Evolutionary conservation across 37 sponge, comb jelly and placozoan genomes (phyloP).

Genomic region (Halichondria panicea): DNA sequence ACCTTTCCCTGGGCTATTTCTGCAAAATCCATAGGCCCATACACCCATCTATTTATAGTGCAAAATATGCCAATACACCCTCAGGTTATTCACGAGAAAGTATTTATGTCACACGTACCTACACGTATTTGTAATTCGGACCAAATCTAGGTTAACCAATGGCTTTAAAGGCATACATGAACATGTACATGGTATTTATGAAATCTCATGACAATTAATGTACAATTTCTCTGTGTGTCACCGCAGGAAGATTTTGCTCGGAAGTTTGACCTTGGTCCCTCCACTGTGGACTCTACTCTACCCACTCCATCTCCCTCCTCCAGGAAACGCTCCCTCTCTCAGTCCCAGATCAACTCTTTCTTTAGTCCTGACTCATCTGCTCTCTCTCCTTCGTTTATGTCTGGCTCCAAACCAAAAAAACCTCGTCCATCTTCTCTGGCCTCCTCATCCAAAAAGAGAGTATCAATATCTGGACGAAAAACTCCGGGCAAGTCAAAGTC

Average conservation of each 20-base stretch:
- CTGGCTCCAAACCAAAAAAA: constrained; percentile 17
- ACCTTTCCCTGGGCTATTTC: no score
- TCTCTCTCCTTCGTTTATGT: neutral
- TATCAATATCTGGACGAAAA: neutral
- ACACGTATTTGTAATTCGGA: no score
- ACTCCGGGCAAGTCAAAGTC: neutral
- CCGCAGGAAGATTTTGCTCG: constrained; percentile 55
- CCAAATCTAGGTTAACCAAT: no score
- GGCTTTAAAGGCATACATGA: no score
- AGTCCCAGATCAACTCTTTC: constrained; percentile 51
- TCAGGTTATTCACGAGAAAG: no score
- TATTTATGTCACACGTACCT: no score
- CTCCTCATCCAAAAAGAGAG: neutral
- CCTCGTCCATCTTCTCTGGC: constrained; percentile 17
- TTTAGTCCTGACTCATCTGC: constrained; percentile 20
- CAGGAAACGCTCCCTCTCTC: constrained; percentile 37
- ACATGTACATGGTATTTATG: no score
- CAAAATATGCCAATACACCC: no score
- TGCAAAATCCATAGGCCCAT: no score
- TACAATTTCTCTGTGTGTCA: no score
- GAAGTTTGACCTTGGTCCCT: constrained; percentile 48
- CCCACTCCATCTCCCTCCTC: constrained; percentile 13
- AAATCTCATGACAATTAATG: no score
- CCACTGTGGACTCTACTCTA: constrained; percentile 7
- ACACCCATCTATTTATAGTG: no score